Evolutionary conservation across 2,888 invertebrate species (phyloP).

Genomic region (Dicyrtoma fusca): DNA sequence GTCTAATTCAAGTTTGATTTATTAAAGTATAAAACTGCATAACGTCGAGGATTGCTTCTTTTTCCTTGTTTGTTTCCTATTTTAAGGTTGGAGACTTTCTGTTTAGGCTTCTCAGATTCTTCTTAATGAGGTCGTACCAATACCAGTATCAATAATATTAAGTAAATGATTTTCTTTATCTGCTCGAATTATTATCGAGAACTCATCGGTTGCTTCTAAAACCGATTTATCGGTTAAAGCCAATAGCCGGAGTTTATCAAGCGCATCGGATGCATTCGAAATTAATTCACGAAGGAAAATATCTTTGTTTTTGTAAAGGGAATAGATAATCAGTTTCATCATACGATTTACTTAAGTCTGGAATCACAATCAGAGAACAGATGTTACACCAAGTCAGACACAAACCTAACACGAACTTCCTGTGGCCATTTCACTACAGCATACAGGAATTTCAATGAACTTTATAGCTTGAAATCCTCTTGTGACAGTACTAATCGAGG

Average conservation of each 20-base stretch:
- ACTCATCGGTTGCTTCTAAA: constrained; percentile 76
- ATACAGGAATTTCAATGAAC: too few relatives aligned
- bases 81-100: too few relatives aligned
- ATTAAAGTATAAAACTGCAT: too few relatives aligned
- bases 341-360: constrained; percentile 98
- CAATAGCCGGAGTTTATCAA: constrained; percentile 95
- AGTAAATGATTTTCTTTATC: constrained; percentile 89
- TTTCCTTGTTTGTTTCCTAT: too few relatives aligned
- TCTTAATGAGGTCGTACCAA: constrained; percentile 99
- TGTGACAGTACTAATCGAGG: too few relatives aligned
- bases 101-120: too few relatives aligned
- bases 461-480: too few relatives aligned
- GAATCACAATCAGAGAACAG: constrained; percentile 1
- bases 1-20: too few relatives aligned
- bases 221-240: constrained; percentile 84
- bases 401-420: too few relatives aligned
- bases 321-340: constrained; percentile 99
- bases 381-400: too few relatives aligned
- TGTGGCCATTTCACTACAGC: too few relatives aligned
- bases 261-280: constrained; percentile 98
- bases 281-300: constrained; percentile 97
- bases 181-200: constrained; percentile 83
- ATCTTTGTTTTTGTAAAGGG: constrained; percentile 98
- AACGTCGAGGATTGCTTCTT: too few relatives aligned
- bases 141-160: constrained; percentile 94